phyloP scores from a whole-genome alignment of 1,140 invertebrate species.

The Drosophila bocqueti region DNA sequence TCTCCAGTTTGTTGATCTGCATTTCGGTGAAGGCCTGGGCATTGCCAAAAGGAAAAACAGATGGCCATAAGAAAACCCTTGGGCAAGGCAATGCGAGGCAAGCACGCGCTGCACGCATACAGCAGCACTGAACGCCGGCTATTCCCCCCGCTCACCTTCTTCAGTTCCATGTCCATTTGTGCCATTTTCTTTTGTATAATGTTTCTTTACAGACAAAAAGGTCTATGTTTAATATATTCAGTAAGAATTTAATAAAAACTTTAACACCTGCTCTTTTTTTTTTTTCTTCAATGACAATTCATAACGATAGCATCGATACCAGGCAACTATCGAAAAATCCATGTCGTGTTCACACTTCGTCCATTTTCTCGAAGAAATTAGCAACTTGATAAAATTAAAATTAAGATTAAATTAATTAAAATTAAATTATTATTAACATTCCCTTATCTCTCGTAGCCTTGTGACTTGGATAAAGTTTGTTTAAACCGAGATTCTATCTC shows the following conservation, averaged over 20 bases:
- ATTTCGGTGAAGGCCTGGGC: conserved; percentile 82
- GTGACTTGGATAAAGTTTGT: no score
- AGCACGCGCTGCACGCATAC: conserved; percentile 45
- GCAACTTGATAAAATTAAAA: no score
- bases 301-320: conserved; percentile 2
- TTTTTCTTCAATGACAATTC: no score
- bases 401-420: no score
- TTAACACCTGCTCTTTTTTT: conserved; percentile 56
- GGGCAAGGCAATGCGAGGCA: not conserved
- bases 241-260: conserved; percentile 37
- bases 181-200: conserved; percentile 60
- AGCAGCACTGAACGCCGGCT: not conserved
- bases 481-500: no score
- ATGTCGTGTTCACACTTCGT: not conserved
- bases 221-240: conserved; percentile 4
- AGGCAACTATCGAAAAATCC: not conserved
- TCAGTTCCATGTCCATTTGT: conserved; percentile 84
- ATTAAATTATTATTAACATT: not conserved
- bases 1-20: conserved; percentile 84
- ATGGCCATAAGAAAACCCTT: conserved; percentile 20
- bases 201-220: conserved; percentile 2
- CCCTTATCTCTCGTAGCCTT: no score
- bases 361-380: not conserved
- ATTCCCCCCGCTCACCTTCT: conserved; percentile 58
- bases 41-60: not conserved